These are phyloP conservation scores for Drosophila buzzatii DNA, from an alignment of 2,888 invertebrate genomes.

Conservation along the genomic window DNA sequence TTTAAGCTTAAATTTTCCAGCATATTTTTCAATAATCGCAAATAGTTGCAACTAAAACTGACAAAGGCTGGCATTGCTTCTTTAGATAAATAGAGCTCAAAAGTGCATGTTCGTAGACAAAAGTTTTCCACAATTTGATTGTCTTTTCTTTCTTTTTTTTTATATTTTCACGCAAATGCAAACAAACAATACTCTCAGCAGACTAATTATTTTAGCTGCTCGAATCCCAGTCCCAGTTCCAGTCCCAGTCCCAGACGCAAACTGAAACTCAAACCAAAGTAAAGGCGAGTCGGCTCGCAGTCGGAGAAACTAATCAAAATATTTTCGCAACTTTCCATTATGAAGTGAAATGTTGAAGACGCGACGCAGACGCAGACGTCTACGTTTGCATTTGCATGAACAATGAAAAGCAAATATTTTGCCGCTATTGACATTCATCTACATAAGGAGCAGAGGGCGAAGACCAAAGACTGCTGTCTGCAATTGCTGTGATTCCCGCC, in stretches of 20 bases:
- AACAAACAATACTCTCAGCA: conserved; percentile 80
- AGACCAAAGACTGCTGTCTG: conserved; percentile 13
- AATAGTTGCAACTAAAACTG: conserved; percentile 41
- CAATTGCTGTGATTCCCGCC: neutral
- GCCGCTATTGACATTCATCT: conserved; percentile 79
- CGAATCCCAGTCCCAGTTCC: conserved; percentile 4
- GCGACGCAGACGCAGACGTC: conserved; percentile 47
- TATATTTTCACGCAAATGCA: conserved; percentile 64
- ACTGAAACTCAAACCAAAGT: conserved; percentile 16
- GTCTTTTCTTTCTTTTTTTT: neutral
- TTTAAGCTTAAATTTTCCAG: neutral
- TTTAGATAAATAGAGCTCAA: conserved; percentile 53
- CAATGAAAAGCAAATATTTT: conserved; percentile 81
- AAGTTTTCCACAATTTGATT: conserved; percentile 42
- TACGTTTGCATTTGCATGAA: conserved; percentile 79
- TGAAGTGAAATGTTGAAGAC: conserved; percentile 81
- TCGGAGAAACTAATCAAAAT: conserved; percentile 76
- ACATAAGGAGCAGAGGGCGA: conserved; percentile 46
- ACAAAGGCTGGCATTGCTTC: conserved; percentile 15
- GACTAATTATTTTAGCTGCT: conserved; percentile 77
- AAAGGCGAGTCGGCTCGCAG: conserved; percentile 10
- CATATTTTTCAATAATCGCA: conserved; percentile 21
- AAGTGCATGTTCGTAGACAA: conserved; percentile 68
- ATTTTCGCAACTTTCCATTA: conserved; percentile 82
- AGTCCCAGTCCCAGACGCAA: conserved; percentile 24